phyloP scores from a whole-genome alignment of 2,113 vertebrate genomes.

The Glareola pratincola region DNA sequence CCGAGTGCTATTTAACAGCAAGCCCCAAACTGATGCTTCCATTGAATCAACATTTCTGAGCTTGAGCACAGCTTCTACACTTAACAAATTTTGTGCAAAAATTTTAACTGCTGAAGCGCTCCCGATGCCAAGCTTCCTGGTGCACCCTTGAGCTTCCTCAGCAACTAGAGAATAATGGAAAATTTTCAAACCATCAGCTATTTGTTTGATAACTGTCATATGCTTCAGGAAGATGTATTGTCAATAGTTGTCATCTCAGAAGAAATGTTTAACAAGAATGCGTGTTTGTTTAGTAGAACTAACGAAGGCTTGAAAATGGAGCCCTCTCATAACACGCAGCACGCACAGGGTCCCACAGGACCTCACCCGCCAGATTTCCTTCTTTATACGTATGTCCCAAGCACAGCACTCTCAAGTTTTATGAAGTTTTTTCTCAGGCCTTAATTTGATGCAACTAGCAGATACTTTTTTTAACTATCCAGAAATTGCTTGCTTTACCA shows the following conservation, averaged over 20 bases:
- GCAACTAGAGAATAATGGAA: background rate
- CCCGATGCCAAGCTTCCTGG: background rate
- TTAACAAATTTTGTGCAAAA: background rate
- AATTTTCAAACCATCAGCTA: background rate
- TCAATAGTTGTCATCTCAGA: background rate
- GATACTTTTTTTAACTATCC: background rate
- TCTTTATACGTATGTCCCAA: accelerated
- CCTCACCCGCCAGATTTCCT: background rate
- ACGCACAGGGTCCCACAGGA: background rate
- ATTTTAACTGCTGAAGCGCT: background rate
- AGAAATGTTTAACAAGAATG: slow-evolving; percentile 7
- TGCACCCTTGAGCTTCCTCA: background rate
- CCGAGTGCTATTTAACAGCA: background rate
- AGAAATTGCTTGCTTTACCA: background rate
- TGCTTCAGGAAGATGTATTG: background rate
- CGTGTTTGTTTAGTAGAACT: background rate
- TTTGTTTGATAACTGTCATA: background rate
- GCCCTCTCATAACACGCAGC: background rate
- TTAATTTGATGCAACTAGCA: background rate
- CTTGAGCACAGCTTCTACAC: background rate
- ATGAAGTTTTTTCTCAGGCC: slow-evolving; percentile 24
- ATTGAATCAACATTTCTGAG: background rate
- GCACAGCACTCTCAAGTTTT: background rate
- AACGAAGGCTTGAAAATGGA: background rate
- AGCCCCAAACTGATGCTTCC: background rate